Base-by-base conservation (phyloP, 2,888 invertebrate genomes). In the Hydroisotoma schaefferi region DNA sequence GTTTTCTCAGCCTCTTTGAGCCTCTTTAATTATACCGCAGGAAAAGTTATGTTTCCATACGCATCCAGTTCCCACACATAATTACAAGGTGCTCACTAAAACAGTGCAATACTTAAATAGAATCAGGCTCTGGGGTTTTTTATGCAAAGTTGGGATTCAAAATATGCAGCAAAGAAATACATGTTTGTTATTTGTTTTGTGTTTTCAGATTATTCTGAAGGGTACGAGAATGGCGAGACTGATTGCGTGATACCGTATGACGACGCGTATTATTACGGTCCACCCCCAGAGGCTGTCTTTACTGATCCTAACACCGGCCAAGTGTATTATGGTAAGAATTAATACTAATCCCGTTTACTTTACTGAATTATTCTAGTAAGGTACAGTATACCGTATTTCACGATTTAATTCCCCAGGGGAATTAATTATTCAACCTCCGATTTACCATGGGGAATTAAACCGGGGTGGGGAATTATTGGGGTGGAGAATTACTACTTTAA, bases 211-310 rank as follows among this genome's bases (percentile, higher is more conserved):
- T 70, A 70, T 57, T 72, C 72, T 49, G 72, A 72, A 69, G 72
- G 72, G 59, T 72, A 69, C 64, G 72, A 72, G 68, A 72, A 72
- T 63, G 72, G 70, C 57, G 72, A 72, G 70, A 70, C 72, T 72
- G 72, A 72, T 64, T 68, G 67, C 64, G 69, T 68, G 63, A 64
- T 63, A 58, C 66, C 69, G 53, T 68, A 70, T 62, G 69, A 71
- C 48, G 67, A 70, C 61, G 67, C 68, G 43, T 58, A 68, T 28
- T 72, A 70, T 58, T 70, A 70, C 55, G 67, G 64, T 59, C 61
- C 63, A 58, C 67, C 69, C 59, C 65, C 69, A 63, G 67, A 67
- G 57, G 67, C 67, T 46, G 68, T 72, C 51, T 72, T 70, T 62
- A 72, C 72, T 43, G 72, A 72, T 58, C 72, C 72, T n/a, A 66